These are phyloP conservation scores for Anguilla japonica DNA, from an alignment of 2,113 vertebrate species.

Conservation along the genomic window DNA sequence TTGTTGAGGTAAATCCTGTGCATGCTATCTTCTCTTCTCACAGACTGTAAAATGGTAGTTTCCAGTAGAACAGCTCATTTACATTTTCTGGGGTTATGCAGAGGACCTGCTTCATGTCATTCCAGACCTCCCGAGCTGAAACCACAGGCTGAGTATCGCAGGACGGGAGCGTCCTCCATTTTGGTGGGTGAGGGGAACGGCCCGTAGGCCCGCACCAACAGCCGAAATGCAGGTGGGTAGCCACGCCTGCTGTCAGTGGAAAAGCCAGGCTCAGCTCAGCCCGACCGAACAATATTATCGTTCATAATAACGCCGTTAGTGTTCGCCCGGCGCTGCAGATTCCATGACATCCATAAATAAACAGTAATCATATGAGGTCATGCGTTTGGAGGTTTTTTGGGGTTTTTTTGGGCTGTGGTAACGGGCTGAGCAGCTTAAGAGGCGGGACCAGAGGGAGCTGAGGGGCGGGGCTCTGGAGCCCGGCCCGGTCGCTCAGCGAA, in stretches of 20 bases:
- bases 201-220: neutral
- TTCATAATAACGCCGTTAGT: slow-evolving; percentile 44
- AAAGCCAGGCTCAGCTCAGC: slow-evolving; percentile 32
- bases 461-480: neutral
- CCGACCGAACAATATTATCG: slow-evolving; percentile 41
- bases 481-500: neutral
- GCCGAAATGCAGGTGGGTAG: slow-evolving; percentile 20
- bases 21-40: neutral
- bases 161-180: too few species aligned
- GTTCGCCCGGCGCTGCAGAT: slow-evolving; percentile 29
- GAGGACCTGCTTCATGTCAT: neutral
- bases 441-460: neutral
- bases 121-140: neutral
- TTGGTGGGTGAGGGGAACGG: neutral
- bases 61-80: neutral
- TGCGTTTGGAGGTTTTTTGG: neutral
- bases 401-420: neutral
- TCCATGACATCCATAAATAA: slow-evolving; percentile 44
- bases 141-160: neutral
- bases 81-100: neutral
- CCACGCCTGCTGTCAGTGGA: slow-evolving; percentile 31
- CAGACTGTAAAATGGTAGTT: neutral
- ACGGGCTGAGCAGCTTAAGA: neutral
- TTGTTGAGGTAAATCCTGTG: neutral
- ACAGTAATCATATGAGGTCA: slow-evolving; percentile 40